These are phyloP conservation scores for Nothoprocta pentlandii DNA, from an alignment of 2,113 vertebrate genomes.

Conservation along the genomic window DNA sequence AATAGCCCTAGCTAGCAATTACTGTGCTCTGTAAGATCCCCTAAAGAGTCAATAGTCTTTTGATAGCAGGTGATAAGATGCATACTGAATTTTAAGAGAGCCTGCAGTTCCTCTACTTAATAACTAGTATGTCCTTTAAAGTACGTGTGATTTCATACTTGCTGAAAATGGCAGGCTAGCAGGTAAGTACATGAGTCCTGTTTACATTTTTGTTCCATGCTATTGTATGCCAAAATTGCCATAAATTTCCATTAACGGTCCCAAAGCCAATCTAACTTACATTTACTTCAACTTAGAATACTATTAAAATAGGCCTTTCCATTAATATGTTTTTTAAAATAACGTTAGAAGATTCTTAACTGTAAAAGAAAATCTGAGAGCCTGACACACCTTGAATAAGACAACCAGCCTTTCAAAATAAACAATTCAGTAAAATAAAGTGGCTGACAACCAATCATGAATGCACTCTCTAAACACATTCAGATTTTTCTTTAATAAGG, in stretches of 20 bases:
- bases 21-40: conserved; percentile 56
- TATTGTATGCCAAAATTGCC: conserved; percentile 80
- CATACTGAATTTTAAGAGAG: conserved; percentile 63
- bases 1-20: conserved; percentile 63
- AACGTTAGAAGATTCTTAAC: conserved; percentile 23
- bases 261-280: conserved; percentile 40
- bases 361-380: neutral
- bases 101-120: conserved; percentile 55
- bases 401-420: neutral
- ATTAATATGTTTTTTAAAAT: conserved; percentile 54
- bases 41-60: conserved; percentile 81
- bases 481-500: neutral
- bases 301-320: conserved; percentile 32
- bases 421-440: conserved; percentile 6
- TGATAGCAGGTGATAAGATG: conserved; percentile 80
- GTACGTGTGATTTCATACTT: conserved; percentile 78
- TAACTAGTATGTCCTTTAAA: conserved; percentile 73
- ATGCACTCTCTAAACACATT: neutral
- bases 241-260: conserved; percentile 85
- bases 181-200: conserved; percentile 77
- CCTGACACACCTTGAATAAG: neutral
- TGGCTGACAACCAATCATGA: neutral
- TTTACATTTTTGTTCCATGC: conserved; percentile 80
- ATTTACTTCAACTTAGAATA: conserved; percentile 47
- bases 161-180: conserved; percentile 74